These are phyloP conservation scores for Pantelozetes paolii DNA, from an alignment of 2,888 invertebrate species.

Conservation along the genomic window DNA sequence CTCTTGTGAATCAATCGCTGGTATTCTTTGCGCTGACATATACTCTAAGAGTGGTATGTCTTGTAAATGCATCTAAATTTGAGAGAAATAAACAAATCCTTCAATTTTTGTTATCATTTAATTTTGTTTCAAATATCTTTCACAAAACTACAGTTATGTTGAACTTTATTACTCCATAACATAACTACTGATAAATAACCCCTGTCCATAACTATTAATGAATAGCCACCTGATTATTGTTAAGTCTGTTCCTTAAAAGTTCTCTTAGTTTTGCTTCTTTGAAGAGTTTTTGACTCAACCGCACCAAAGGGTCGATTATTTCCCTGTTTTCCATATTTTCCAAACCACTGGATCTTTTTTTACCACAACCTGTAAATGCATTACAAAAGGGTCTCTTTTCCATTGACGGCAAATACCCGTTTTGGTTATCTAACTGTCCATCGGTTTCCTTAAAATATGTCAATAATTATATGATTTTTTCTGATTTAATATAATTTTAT, in stretches of 20 bases:
- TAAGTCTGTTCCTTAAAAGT: conserved; percentile 9
- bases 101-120: too few species aligned
- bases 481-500: background rate
- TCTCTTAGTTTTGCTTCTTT: conserved; percentile 27
- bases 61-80: too few species aligned
- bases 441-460: conserved; percentile 6
- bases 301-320: conserved; percentile 21
- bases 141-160: too few species aligned
- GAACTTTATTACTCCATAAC: too few species aligned
- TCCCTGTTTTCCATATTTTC: conserved; percentile 16
- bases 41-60: background rate
- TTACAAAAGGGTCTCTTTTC: conserved; percentile 45
- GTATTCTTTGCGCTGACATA: background rate
- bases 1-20: background rate
- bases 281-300: conserved; percentile 39
- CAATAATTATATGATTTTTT: background rate
- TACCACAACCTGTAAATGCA: conserved; percentile 45
- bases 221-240: conserved; percentile 28
- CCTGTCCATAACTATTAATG: too few species aligned
- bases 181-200: too few species aligned
- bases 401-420: background rate
- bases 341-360: conserved; percentile 39
- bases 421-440: conserved; percentile 26
- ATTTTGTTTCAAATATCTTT: too few species aligned
- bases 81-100: too few species aligned